Evolutionary conservation across 2,113 vertebrate genomes (phyloP).

Genomic region (Pterocles gutturalis): DNA sequence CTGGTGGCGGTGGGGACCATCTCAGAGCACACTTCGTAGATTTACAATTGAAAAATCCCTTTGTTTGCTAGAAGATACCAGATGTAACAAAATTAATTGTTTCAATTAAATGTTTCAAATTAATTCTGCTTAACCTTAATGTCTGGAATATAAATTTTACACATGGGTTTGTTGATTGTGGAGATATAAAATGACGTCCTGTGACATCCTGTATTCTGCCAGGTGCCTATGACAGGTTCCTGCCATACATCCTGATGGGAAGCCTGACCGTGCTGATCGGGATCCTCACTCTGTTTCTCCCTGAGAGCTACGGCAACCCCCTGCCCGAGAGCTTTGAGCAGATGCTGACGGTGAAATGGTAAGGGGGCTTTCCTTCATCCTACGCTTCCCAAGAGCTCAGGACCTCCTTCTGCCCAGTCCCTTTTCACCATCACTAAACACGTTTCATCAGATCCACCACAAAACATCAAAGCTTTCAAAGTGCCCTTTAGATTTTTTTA

Average conservation of each 20-base stretch:
- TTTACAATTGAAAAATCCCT: background rate
- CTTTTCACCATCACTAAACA: background rate
- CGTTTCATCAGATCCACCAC: background rate
- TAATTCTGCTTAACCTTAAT: background rate
- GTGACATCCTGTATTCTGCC: background rate
- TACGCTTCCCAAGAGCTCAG: background rate
- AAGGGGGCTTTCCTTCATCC: conserved; percentile 15
- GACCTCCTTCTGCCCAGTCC: background rate
- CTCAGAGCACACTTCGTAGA: rapidly evolving
- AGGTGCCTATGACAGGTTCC: conserved; percentile 81
- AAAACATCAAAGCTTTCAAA: background rate
- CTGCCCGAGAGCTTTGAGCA: conserved; percentile 86
- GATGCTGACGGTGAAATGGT: conserved; percentile 87
- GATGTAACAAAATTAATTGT: background rate
- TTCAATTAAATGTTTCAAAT: background rate
- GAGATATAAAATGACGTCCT: background rate
- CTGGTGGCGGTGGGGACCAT: background rate
- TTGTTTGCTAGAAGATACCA: background rate
- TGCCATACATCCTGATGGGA: conserved; percentile 90
- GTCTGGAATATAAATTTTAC: background rate
- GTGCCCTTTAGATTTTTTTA: background rate
- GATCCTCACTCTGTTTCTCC: conserved; percentile 82
- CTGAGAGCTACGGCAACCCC: conserved; percentile 79
- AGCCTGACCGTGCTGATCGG: conserved; percentile 82
- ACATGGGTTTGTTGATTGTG: rapidly evolving